Evolutionary conservation across 2,797 vertebrate species (phyloP).

Genomic region (Muraenolepis orangiensis): DNA sequence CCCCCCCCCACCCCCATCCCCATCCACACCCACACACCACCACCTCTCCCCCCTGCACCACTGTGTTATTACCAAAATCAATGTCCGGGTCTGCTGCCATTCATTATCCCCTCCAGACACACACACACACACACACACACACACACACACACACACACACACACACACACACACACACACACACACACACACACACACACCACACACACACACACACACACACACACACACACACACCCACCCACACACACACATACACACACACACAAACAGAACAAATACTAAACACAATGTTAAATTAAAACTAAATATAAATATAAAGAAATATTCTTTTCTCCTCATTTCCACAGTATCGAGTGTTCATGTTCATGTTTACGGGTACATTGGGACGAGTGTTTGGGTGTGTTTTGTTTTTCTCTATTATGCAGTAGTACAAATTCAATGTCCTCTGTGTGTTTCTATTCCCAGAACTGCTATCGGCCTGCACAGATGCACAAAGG

Average conservation of each 20-base stretch:
- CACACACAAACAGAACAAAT: background rate
- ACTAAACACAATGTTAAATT: background rate
- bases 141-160: slow-evolving; percentile 1
- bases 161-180: slow-evolving; percentile 28
- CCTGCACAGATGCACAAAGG: background rate
- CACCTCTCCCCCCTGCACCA: slow-evolving; percentile 51
- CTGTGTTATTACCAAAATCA: slow-evolving; percentile 71
- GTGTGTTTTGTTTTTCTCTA: slow-evolving; percentile 23
- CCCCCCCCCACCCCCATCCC: slow-evolving; percentile 38
- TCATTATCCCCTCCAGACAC: slow-evolving; percentile 72
- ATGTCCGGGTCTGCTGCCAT: slow-evolving; percentile 72
- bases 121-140: slow-evolving; percentile 6
- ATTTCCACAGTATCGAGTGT: background rate
- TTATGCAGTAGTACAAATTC: background rate
- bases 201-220: slow-evolving; percentile 12
- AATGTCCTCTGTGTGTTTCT: background rate
- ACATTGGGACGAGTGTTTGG: slow-evolving; percentile 31
- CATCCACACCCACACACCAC: slow-evolving; percentile 39
- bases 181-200: slow-evolving; percentile 27
- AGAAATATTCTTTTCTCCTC: too few relatives aligned
- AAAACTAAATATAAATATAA: background rate
- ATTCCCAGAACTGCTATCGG: background rate
- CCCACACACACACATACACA: slow-evolving; percentile 22
- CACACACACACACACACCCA: slow-evolving; percentile 29
- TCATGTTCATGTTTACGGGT: too few relatives aligned